Percentiles rank a stretch among this genome's conserved stretches.
Evolutionary conservation across 2,113 vertebrate genomes (phyloP).

Genomic region (Ramphastos sulfuratus): DNA sequence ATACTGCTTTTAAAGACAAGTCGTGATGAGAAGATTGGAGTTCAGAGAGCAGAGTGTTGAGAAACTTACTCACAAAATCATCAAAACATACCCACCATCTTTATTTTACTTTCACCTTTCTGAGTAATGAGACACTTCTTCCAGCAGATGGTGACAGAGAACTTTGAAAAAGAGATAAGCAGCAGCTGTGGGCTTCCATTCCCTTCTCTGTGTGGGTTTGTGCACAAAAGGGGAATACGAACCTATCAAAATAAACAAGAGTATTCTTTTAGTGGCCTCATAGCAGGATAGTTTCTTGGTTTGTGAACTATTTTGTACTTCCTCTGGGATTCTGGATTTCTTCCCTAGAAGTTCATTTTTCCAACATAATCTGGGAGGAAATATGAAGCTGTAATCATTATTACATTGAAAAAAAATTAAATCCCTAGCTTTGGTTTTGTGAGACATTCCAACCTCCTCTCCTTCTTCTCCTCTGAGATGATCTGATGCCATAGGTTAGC

Average conservation of each 20-base stretch:
- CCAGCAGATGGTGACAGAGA: conserved; percentile 62
- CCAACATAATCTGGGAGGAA: neutral
- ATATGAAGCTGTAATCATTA: neutral
- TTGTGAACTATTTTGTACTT: neutral
- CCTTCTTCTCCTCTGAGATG: neutral
- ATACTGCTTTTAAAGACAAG: neutral
- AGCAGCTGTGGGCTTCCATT: neutral
- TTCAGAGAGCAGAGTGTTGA: neutral
- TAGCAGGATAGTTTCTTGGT: neutral
- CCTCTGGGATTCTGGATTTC: neutral
- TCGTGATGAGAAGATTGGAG: neutral
- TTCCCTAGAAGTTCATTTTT: neutral
- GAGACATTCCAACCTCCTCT: neutral
- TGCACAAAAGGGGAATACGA: neutral
- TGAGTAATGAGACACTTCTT: neutral
- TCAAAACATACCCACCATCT: neutral
- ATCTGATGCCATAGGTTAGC: neutral
- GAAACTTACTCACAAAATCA: neutral
- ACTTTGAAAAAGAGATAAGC: neutral
- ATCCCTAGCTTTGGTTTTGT: rapidly evolving
- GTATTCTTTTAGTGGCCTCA: neutral
- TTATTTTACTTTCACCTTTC: neutral
- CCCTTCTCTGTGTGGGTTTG: neutral
- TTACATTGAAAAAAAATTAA: no score
- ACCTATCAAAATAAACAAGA: neutral